Conservation (phyloP, 2,113 vertebrate species). For the Thinocorus orbignyianus region DNA sequence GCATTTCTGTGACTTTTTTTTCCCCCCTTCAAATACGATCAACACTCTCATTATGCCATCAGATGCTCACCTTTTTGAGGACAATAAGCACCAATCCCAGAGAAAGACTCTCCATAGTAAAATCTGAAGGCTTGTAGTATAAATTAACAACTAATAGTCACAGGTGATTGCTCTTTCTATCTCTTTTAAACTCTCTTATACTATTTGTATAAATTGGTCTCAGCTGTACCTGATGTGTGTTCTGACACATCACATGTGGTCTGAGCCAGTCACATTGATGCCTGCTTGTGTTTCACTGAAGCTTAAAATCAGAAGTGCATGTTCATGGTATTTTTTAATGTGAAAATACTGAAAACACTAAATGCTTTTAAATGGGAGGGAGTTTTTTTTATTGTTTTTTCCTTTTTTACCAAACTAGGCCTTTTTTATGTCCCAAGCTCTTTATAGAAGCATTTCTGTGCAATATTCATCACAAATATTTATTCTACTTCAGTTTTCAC, state of each 20-base stretch:
- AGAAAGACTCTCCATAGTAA: background rate
- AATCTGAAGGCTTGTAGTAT: background rate
- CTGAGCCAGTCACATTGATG: background rate
- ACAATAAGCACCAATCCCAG: background rate
- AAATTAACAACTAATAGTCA: background rate
- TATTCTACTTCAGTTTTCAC: background rate
- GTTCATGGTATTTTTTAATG: background rate
- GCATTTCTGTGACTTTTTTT: background rate
- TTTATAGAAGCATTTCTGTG: background rate
- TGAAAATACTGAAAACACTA: background rate
- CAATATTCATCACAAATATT: background rate
- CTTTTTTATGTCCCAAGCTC: background rate
- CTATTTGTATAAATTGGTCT: background rate
- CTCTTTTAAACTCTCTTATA: background rate
- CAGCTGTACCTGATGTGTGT: background rate
- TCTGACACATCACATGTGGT: rapidly evolving
- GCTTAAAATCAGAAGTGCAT: background rate
- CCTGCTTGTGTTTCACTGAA: background rate
- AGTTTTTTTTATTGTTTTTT: no score
- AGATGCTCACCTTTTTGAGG: background rate
- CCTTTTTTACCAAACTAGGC: background rate
- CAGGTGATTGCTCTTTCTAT: background rate
- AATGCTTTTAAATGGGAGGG: background rate
- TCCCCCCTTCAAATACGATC: background rate
- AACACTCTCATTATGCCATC: background rate